These are phyloP conservation scores for Ennomos fuscantarius DNA, from an alignment of 2,888 invertebrate genomes.

Conservation along the genomic window DNA sequence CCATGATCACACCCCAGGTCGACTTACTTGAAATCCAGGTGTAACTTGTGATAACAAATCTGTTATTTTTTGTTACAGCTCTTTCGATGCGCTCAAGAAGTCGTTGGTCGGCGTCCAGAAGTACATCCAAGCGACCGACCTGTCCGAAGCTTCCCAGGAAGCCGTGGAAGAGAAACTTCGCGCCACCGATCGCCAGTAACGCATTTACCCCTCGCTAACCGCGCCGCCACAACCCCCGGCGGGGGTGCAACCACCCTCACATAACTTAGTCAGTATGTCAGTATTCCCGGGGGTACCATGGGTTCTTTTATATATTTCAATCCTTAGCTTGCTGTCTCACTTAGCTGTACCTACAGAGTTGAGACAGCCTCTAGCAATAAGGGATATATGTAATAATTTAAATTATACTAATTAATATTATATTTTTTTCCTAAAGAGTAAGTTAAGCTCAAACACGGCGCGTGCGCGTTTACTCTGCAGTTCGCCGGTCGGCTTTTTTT, in stretches of 20 bases:
- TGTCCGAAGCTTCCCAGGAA: slow-evolving; percentile 96
- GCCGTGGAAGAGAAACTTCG: slow-evolving; percentile 97
- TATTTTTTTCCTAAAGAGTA: slow-evolving; percentile 80
- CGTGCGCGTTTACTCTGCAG: slow-evolving; percentile 57
- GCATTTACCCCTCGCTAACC: slow-evolving; percentile 52
- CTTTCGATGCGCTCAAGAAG: slow-evolving; percentile 99
- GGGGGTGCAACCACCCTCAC: slow-evolving; percentile 14
- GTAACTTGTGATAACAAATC: too few relatives aligned
- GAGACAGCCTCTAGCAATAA: slow-evolving; percentile 57
- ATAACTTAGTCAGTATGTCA: slow-evolving; percentile 22
- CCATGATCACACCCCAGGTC: too few relatives aligned
- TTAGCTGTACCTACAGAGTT: slow-evolving; percentile 53
- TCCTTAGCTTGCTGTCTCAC: slow-evolving; percentile 38
- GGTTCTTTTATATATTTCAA: slow-evolving; percentile 23
- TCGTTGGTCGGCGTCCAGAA: slow-evolving; percentile 98
- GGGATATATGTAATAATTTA: slow-evolving; percentile 81
- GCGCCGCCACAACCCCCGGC: slow-evolving; percentile 24
- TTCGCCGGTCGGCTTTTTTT: slow-evolving; percentile 77
- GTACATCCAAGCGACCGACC: slow-evolving; percentile 98
- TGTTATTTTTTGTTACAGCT: slow-evolving; percentile 85
- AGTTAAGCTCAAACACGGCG: slow-evolving; percentile 80
- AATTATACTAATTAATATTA: slow-evolving; percentile 82
- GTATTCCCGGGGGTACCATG: slow-evolving; percentile 26
- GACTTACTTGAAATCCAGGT: too few relatives aligned
- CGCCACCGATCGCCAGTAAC: slow-evolving; percentile 96